Conservation (phyloP, 1,140 invertebrate species). For the Campoletis sonorensis region DNA sequence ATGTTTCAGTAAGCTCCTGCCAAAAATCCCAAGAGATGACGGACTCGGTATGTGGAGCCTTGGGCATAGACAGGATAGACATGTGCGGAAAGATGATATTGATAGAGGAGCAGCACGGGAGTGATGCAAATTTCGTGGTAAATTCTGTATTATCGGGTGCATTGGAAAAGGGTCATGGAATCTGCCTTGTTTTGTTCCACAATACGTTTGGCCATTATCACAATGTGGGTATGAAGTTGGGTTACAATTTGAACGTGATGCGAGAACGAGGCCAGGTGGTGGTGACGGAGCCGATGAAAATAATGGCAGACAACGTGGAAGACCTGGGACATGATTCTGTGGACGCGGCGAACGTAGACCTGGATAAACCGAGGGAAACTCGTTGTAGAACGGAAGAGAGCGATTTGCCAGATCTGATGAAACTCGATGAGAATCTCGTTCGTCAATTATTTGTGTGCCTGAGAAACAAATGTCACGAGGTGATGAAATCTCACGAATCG, state of each 20-base stretch:
- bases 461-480: constrained; percentile 62
- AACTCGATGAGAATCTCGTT: constrained; percentile 69
- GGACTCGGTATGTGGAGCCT: constrained; percentile 65
- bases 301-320: constrained; percentile 72
- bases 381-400: constrained; percentile 45
- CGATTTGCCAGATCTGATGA: constrained; percentile 62
- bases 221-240: constrained; percentile 83
- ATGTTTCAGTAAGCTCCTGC: not conserved
- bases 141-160: constrained; percentile 80
- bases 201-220: constrained; percentile 84
- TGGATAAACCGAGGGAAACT: constrained; percentile 62
- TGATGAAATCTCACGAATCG: constrained; percentile 59
- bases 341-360: constrained; percentile 59
- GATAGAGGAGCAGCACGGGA: constrained; percentile 82
- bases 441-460: constrained; percentile 62
- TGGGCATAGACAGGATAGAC: constrained; percentile 80
- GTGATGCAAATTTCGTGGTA: constrained; percentile 83
- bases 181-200: constrained; percentile 82
- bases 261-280: constrained; percentile 76
- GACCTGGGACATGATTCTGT: constrained; percentile 65
- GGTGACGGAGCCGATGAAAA: constrained; percentile 78
- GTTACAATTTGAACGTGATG: constrained; percentile 81
- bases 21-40: constrained; percentile 55
- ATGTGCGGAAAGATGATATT: constrained; percentile 79
- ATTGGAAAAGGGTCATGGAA: constrained; percentile 77